Percentiles rank a stretch among this genome's conserved stretches.
Conservation (phyloP, 2,797 vertebrate genomes). For the Syngnathus rostellatus region DNA sequence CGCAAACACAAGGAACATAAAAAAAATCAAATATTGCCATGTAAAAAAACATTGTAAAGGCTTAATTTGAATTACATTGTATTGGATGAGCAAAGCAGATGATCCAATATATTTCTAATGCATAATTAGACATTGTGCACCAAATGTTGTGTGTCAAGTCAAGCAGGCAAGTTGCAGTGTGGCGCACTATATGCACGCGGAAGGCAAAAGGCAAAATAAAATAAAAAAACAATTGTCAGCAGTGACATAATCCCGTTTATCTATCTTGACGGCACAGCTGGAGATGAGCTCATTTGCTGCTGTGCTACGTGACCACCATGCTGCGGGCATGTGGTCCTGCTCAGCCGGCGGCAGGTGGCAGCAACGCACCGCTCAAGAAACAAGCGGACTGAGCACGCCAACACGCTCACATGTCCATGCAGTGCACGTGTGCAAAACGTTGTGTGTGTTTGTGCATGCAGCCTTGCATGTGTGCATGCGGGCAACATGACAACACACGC, state of each 20-base stretch:
- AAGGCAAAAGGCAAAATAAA: background rate
- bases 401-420: conserved; percentile 15
- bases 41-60: background rate
- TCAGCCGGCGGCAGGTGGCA: background rate
- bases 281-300: background rate
- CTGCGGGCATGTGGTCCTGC: background rate
- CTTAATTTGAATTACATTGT: background rate
- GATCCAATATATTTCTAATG: background rate
- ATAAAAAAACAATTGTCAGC: background rate
- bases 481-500: conserved; percentile 1
- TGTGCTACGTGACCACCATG: background rate
- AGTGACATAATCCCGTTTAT: background rate
- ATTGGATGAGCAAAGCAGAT: background rate
- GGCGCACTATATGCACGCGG: no score
- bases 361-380: background rate
- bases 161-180: no score
- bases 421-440: conserved; percentile 19
- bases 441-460: conserved; percentile 19
- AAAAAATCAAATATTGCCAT: conserved; percentile 7
- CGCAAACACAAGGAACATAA: background rate
- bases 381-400: background rate
- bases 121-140: background rate
- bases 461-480: conserved; percentile 31
- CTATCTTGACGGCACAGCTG: background rate
- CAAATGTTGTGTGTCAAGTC: no score